A percentile compares a stretch with the other conserved stretches of the same genome.
phyloP scores from a whole-genome alignment of 2,113 vertebrate genomes.

The Alexandromys fortis region DNA sequence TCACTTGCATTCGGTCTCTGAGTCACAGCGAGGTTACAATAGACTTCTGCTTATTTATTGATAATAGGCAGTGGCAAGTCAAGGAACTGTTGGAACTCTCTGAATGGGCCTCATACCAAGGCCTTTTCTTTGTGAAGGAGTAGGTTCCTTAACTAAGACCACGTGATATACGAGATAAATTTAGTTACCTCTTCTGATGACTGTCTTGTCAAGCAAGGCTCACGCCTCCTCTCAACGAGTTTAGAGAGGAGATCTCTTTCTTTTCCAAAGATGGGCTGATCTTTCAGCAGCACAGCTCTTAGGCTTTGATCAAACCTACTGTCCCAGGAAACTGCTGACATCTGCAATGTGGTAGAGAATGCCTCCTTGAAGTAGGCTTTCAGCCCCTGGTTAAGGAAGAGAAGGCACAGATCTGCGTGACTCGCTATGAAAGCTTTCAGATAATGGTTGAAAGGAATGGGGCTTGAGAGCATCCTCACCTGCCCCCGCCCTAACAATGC shows the following conservation, averaged over 20 bases:
- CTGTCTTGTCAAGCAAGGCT: slow-evolving; percentile 58
- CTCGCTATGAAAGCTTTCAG: slow-evolving; percentile 15
- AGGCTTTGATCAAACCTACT: slow-evolving; percentile 43
- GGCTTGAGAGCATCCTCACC: not conserved
- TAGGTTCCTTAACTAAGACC: not conserved
- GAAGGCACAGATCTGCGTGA: not conserved
- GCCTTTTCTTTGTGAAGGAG: not conserved
- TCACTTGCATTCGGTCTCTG: slow-evolving; percentile 23
- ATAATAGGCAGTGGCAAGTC: not conserved
- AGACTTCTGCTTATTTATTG: slow-evolving; percentile 39
- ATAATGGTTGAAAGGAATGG: slow-evolving; percentile 21
- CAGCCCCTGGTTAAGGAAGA: slow-evolving; percentile 83
- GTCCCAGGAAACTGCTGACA: slow-evolving; percentile 72
- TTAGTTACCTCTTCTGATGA: slow-evolving; percentile 85
- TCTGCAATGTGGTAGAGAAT: slow-evolving; percentile 84
- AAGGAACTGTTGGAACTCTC: not conserved
- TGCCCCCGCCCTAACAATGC: not conserved
- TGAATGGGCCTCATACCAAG: not conserved
- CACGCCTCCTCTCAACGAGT: slow-evolving; percentile 79
- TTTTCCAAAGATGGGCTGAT: slow-evolving; percentile 55
- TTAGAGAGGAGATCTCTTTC: slow-evolving; percentile 76
- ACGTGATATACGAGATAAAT: not conserved
- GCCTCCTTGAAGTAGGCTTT: slow-evolving; percentile 88
- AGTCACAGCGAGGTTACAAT: slow-evolving; percentile 12
- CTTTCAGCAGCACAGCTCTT: slow-evolving; percentile 60